Base-by-base conservation (phyloP, 2,113 vertebrate genomes). In the Labeo catla region DNA sequence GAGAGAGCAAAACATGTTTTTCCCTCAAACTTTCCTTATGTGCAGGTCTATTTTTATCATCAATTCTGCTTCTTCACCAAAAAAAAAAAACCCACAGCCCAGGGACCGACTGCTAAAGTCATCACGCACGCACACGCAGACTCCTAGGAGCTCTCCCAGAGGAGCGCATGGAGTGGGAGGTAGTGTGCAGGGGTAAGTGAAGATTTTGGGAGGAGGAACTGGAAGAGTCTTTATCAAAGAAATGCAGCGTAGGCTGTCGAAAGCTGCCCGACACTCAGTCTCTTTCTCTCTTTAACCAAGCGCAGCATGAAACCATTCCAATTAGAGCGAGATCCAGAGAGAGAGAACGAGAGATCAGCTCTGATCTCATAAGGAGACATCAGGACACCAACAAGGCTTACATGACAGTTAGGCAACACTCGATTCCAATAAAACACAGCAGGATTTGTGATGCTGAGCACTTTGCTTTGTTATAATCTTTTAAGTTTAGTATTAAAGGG, bases 11-110 rank as follows among this genome's bases (percentile, higher is more conserved):
- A 68, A 76, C 21, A 28, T 86, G 50, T 81, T 86, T 84, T 92
- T 88, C 80, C 91, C 87, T 87, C 88, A 59, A 45, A 85, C 28
- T n/a, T 61, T 86, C 86, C 73, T 89, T 49, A 81, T 72, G 45
- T 85, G 50, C 16, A 28, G 28, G 57, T 90, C 89, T 90, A 91
- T 91, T 93, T 92, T 93, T 92, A 89, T 78, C 47, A 84, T 89
- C 79, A 90, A 86, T 92, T 93, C 90, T 70, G 84, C 86, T 78
- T 81, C 50, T 88, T 45, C 70, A 77, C 6, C 8, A 89, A 88
- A 82, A 85, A 52, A 78, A 68, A 34, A n/a, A 89, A 89, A 85
- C 76, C 63, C 76, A 84, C 81, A 68, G 74, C 91, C 86, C 81
- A 89, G 85, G 80, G 43, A 81, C 68, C 13, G 65, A 84, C 83